Evolutionary conservation across 2,797 vertebrate species (phyloP), one percentile per base, ranked within the genome.

Genomic region (Neomorphus geoffroyi): DNA sequence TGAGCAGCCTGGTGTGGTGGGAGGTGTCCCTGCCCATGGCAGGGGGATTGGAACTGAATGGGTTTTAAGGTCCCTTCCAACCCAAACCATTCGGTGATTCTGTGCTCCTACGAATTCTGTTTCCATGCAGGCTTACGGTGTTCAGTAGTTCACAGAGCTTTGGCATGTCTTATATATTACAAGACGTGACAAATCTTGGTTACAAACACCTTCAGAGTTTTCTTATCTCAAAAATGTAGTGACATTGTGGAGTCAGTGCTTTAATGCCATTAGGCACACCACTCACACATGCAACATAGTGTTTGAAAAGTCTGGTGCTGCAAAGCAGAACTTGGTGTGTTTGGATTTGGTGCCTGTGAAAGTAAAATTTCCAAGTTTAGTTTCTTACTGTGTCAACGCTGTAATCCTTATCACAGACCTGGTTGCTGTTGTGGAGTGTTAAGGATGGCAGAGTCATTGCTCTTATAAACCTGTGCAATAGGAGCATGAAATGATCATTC

Each of bases 51-150:
- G n/a, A n/a, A n/a, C n/a, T n/a, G n/a, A n/a, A n/a, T n/a, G n/a
- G n/a, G n/a, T n/a, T n/a, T n/a, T n/a, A n/a, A n/a, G n/a, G n/a
- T n/a, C n/a, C n/a, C n/a, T n/a, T n/a, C n/a, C n/a, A n/a, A n/a
- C n/a, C n/a, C n/a, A n/a, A n/a, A n/a, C n/a, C n/a, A n/a, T n/a
- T n/a, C n/a, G n/a, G n/a, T n/a, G n/a, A n/a, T n/a, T n/a, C n/a
- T n/a, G n/a, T n/a, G n/a, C n/a, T n/a, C n/a, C n/a, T n/a, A n/a
- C n/a, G n/a, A n/a, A n/a, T 56, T 53, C 15, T 60, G 15, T 75
- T 79, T 69, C 69, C 1, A 0, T 37, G 16, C 0, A 1, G 24
- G 33, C 9, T 69, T 19, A 5, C 1, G 0, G 10, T 43, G 16
- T 41, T 73, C 23, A 35, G 22, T 79, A 74, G 18, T 24, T 85